Percentiles rank a stretch among this genome's conserved stretches.
Evolutionary conservation across 2,888 invertebrate species (phyloP).

Genomic region (Apodemia mormo): DNA sequence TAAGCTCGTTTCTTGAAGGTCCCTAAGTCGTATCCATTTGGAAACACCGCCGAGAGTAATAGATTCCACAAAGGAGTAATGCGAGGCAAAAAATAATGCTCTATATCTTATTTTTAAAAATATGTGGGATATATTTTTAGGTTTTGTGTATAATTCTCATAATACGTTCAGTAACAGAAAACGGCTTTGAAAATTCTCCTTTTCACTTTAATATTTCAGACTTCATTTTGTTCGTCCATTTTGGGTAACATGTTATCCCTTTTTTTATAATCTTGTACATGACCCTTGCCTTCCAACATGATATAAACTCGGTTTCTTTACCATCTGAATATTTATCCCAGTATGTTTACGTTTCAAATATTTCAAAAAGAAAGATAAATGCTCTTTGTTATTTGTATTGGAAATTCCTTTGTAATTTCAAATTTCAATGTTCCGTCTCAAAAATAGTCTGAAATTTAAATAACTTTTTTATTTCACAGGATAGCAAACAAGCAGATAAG

Average conservation of each 20-base stretch:
- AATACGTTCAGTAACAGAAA: neutral
- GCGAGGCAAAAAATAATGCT: too few species aligned
- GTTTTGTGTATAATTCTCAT: too few species aligned
- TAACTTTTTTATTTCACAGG: too few species aligned
- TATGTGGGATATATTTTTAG: too few species aligned
- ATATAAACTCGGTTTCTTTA: slow-evolving; percentile 8
- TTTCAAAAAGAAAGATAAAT: neutral
- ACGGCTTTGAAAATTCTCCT: neutral
- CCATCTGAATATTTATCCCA: slow-evolving; percentile 8
- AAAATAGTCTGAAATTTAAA: neutral
- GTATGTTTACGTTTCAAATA: neutral
- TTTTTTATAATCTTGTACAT: slow-evolving; percentile 9
- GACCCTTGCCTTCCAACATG: slow-evolving; percentile 1
- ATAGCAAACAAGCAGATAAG: too few species aligned
- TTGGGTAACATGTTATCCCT: neutral
- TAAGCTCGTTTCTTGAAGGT: too few species aligned
- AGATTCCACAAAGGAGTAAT: too few species aligned
- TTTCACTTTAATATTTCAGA: neutral
- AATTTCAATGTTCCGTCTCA: neutral
- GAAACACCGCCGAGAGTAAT: too few species aligned
- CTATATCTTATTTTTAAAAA: too few species aligned
- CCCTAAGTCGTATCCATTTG: too few species aligned
- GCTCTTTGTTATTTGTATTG: neutral
- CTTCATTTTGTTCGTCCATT: neutral
- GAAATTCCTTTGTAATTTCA: neutral